Conservation (phyloP, 2,888 invertebrate species). For the Tupiocoris notatus region DNA sequence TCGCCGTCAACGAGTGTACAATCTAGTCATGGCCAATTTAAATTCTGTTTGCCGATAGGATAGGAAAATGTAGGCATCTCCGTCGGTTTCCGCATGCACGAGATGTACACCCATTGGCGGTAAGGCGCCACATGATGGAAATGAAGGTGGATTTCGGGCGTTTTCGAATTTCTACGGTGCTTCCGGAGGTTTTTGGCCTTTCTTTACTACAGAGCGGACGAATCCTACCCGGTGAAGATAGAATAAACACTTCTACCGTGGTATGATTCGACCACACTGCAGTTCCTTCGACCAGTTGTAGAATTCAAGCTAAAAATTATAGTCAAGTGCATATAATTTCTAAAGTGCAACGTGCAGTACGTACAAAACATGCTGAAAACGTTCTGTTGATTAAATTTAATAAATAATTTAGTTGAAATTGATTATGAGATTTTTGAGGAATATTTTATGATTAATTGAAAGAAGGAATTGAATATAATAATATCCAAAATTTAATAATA, state of each 20-base stretch:
- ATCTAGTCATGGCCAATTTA: conserved; percentile 55
- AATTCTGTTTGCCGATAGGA: not conserved
- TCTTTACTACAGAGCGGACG: conserved; percentile 50
- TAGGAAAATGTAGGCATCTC: not conserved
- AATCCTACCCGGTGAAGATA: conserved; percentile 56
- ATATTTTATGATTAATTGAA: too few relatives aligned
- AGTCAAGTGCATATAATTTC: too few relatives aligned
- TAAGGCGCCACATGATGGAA: conserved; percentile 12
- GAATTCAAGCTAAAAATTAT: too few relatives aligned
- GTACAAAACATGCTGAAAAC: too few relatives aligned
- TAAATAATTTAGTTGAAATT: too few relatives aligned
- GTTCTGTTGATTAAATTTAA: too few relatives aligned
- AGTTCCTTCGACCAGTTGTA: too few relatives aligned
- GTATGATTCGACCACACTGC: conserved; percentile 45
- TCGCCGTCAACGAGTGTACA: conserved; percentile 55
- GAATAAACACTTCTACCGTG: conserved; percentile 36
- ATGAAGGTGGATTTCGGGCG: not conserved
- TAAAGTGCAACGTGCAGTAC: too few relatives aligned
- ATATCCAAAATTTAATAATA: too few relatives aligned
- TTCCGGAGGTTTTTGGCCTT: not conserved
- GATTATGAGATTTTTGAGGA: too few relatives aligned
- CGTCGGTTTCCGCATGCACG: conserved; percentile 11
- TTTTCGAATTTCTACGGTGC: not conserved
- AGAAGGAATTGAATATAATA: too few relatives aligned
- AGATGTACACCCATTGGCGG: conserved; percentile 34